Base-by-base conservation (phyloP, 2,113 vertebrate species). In the Oreochromis niloticus region DNA sequence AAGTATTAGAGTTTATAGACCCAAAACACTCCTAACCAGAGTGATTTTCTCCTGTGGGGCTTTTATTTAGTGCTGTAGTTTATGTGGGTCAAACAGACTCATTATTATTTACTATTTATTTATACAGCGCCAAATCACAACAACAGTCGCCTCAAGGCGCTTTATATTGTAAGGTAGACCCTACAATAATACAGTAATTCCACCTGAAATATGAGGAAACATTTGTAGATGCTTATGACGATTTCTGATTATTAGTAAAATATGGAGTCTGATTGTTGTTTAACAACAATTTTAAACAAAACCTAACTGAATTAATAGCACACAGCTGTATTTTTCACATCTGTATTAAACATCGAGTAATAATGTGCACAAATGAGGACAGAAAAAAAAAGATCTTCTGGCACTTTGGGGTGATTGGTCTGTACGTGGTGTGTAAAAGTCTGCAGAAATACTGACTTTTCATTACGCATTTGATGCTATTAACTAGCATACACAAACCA, bases 201-300 rank as follows among this genome's bases (percentile, higher is more conserved):
- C n/a, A 68, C 34, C 4, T 22, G 36, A 68, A 68, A n/a, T 41
- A 0, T 41, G 0, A 41, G n/a, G 36, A 71, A 71, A 43, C 6
- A 22, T 43, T 24, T 14, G 0, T 41, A 41, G n/a, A 68, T 0
- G 11, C 4, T 41, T 41, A 41, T 39, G 34, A 41, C 3, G 1
- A 71, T 71, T 71, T 71, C 36, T 24, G 63, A 41, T 43, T 14
- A 24, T 22, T 71, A 1, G 22, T 71, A 24, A 24, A 41, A 43
- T 71, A 71, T 43, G 12, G 7, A 41, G 4, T 41, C n/a, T 0
- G 66, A 43, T 43, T 24, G 3, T 41, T 71, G 63, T 68, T 68
- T 41, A 68, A 14, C 12, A 68, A 68, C 63, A 41, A 66, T 66
- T 66, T 66, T 66, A 12, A 66, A 66, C 17, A 66, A 39, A 36